Evolutionary conservation across 2,888 invertebrate species (phyloP).

Genomic region (Epistrophella euchroma): DNA sequence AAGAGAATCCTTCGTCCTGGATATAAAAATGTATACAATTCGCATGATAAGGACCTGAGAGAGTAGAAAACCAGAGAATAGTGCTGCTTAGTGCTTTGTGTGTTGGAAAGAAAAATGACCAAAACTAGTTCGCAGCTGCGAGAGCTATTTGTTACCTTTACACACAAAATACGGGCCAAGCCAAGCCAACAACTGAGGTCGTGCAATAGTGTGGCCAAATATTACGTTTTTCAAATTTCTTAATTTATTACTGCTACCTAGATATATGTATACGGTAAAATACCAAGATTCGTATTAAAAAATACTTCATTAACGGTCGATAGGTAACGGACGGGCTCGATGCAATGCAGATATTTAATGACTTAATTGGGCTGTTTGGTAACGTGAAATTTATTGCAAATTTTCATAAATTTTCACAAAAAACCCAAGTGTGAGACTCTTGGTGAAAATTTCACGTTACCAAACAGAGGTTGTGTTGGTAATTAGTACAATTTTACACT

Average conservation of each 20-base stretch:
- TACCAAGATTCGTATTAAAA: too few species aligned
- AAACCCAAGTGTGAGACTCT: too few species aligned
- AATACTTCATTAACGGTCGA: too few species aligned
- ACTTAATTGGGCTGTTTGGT: too few species aligned
- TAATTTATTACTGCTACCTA: neutral
- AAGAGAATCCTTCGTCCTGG: constrained; percentile 8
- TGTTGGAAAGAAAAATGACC: constrained; percentile 51
- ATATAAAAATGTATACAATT: constrained; percentile 35
- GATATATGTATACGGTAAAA: too few species aligned
- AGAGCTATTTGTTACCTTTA: constrained; percentile 60
- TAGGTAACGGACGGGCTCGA: too few species aligned
- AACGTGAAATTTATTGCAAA: too few species aligned
- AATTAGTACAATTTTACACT: too few species aligned
- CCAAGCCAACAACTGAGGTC: constrained; percentile 11
- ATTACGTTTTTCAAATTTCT: neutral
- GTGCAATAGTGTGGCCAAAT: neutral
- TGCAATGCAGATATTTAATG: too few species aligned
- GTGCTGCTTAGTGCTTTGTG: constrained; percentile 14
- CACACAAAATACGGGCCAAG: constrained; percentile 24
- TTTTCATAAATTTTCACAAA: too few species aligned
- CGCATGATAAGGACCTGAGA: constrained; percentile 45
- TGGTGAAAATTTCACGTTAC: too few species aligned
- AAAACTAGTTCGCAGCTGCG: constrained; percentile 62
- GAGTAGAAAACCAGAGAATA: neutral
- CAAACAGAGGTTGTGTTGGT: too few species aligned